These are phyloP conservation scores for Tenthredo notha DNA, from an alignment of 2,888 invertebrate genomes.

Conservation along the genomic window DNA sequence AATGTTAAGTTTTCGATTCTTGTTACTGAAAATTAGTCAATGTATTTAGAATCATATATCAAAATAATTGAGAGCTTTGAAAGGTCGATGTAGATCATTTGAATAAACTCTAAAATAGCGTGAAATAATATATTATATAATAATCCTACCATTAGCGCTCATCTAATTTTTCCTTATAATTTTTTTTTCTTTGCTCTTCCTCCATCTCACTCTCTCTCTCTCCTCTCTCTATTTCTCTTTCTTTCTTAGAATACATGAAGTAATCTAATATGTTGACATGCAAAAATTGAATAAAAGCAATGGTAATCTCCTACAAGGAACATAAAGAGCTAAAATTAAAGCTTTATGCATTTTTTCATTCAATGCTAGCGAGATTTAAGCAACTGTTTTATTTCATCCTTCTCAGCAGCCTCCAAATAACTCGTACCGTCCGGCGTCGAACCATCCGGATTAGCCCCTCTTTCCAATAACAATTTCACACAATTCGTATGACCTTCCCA, in stretches of 20 bases:
- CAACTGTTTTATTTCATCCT: conserved; percentile 93
- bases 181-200: background rate
- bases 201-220: background rate
- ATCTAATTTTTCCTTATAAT: conserved; percentile 59
- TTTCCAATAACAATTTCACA: conserved; percentile 91
- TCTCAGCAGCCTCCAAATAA: conserved; percentile 94
- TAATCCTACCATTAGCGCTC: conserved; percentile 50
- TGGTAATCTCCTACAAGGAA: conserved; percentile 73
- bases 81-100: conserved; percentile 46
- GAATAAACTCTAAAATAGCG: conserved; percentile 48
- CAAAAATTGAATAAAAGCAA: conserved; percentile 71
- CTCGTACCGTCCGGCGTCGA: conserved; percentile 92
- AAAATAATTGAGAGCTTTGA: conserved; percentile 47
- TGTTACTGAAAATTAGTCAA: background rate
- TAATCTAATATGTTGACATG: conserved; percentile 61
- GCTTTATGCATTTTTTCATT: conserved; percentile 66
- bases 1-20: conserved; percentile 19
- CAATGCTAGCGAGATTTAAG: conserved; percentile 72
- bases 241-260: conserved; percentile 64
- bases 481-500: conserved; percentile 98
- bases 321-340: conserved; percentile 74
- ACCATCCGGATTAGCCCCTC: conserved; percentile 85
- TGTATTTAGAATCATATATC: conserved; percentile 59
- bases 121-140: conserved; percentile 52
- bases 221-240: background rate